Evolutionary conservation across 2,888 invertebrate genomes (phyloP).

Genomic region (Myathropa florea): DNA sequence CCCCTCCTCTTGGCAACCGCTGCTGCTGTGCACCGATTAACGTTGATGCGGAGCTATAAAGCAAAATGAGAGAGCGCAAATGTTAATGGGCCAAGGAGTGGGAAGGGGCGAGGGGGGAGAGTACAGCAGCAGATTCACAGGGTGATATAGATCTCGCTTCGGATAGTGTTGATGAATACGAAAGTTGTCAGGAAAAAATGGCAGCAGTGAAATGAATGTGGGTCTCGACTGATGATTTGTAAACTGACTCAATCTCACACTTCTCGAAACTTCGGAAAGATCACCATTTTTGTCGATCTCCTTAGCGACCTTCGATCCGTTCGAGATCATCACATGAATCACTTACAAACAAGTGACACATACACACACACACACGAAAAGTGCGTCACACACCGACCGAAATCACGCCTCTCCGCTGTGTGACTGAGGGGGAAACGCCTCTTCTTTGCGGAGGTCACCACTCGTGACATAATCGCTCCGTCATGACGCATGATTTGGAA

Average conservation of each 20-base stretch:
- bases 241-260: no score
- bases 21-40: slow-evolving; percentile 3
- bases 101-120: neutral
- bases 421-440: neutral
- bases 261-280: no score
- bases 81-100: slow-evolving; percentile 22
- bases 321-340: neutral
- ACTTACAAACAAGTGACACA: neutral
- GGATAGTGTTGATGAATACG: neutral
- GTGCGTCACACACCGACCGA: neutral
- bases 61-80: slow-evolving; percentile 28
- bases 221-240: no score
- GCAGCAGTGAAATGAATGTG: neutral
- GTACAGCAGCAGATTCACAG: neutral
- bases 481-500: neutral
- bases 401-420: neutral
- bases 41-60: slow-evolving; percentile 56
- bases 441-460: neutral
- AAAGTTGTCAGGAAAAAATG: neutral
- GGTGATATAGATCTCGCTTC: neutral
- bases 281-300: no score
- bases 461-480: neutral
- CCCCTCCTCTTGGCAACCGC: neutral
- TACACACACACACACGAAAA: no score
- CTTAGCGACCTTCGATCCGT: neutral